Base-by-base conservation (phyloP, 2,797 vertebrate genomes). In the Dendrocincla tyrannina region DNA sequence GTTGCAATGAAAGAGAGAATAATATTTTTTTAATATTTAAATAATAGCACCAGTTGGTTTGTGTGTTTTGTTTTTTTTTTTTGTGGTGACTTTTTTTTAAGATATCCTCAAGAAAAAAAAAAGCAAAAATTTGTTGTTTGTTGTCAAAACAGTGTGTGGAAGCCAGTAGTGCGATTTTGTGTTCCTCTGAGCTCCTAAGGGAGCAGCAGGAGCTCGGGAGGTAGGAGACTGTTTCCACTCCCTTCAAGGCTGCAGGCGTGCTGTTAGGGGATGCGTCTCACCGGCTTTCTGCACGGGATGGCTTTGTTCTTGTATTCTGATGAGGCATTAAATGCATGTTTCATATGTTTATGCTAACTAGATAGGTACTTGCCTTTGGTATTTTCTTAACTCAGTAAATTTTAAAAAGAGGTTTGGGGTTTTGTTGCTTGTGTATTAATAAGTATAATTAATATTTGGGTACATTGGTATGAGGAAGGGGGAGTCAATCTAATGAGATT, bases 251-350 rank as follows among this genome's bases (percentile, higher is more conserved):
- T 95, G 64, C 88, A 55, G 91, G 68, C 80, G 0, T 78, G 75
- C 89, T 92, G 73, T 58, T 77, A 83, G 62, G 92, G 89, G 85
- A 55, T 72, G 25, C 81, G 42, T 76, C 74, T 76, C 86, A 17
- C 52, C 1, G 3, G 46, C 87, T 56, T 81, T 85, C 88, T 86
- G 69, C 79, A 18, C 72, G 62, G 56, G 39, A n/a, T 72, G 73
- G 28, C 89, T 96, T 97, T 94, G 66, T 92, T 92, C 88, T 95
- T 89, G 81, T 82, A 12, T 84, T 94, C 89, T 88, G 84, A 91
- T 88, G 84, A 91, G 88, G 96, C 98, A 97, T 97, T 98, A 89
- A 84, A 91, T 97, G 93, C 95, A 97, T 89, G 93, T 97, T 98
- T 97, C 97, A 96, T 96, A 95, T 97, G 97, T 97, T 98, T 97